Base-by-base conservation (phyloP, 2,888 invertebrate species). In the Clepsis dumicolana region DNA sequence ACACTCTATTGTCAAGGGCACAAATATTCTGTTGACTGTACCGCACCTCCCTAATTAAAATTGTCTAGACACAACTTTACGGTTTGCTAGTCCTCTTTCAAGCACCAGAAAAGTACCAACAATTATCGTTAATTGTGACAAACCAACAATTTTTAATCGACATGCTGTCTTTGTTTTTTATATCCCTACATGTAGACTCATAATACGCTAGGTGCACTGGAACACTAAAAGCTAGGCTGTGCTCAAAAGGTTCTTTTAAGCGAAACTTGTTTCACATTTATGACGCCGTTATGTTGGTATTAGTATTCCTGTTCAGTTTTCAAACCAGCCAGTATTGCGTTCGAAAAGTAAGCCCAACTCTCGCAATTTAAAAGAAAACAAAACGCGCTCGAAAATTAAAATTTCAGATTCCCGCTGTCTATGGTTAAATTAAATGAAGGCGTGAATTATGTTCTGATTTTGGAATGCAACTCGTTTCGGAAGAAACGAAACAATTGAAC, bases 231-330 rank as follows among this genome's bases (percentile, higher is more conserved):
- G 12, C 32, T 54, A 32, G 4, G 3, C 53, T 25, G 25, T 27
- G 12, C 12, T 38, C 38, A 25, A 61, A 54, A 61, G 21, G 29
- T 12, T 44, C 61, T 60, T 60, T 54, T 16, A 14, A 18, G 10
- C n/a, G 41, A 57, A 64, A 65, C 65, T 50, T 53, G 59, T 65
- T 65, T 64, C 21, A 44, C 52, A 14, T 65, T 59, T 59, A 52
- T 56, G 56, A 57, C 24, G 48, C 65, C 38, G 16, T 27, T 27
- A 44, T 44, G 27, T 32, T 54, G 35, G 18, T 50, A 65, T 32
- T 54, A 25, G 18, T 50, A 65, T 21, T 44, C 60, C 29, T 25
- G 54, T 54, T 54, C 24, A 61, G 25, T 50, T 64, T 41, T 61
- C 21, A 53, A 59, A 53, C 60, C 60, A 59, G 60, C 60, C 61